Evolutionary conservation across 1,140 invertebrate genomes (phyloP).

Genomic region (Drosophila pallidifrons): DNA sequence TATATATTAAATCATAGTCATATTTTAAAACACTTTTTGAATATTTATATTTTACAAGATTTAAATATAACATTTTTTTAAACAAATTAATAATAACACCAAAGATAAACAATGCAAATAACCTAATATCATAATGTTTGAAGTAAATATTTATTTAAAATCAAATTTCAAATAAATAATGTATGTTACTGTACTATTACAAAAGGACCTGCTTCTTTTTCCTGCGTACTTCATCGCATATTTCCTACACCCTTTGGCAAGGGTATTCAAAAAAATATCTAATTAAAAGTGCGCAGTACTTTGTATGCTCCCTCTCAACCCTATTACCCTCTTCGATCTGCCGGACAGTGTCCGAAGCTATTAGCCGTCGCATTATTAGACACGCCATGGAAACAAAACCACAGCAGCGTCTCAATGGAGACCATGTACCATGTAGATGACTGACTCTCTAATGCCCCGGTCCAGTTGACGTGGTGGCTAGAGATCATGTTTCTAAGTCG

Average conservation of each 20-base stretch:
- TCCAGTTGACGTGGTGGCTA: conserved; percentile 39
- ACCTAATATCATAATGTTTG: too few relatives aligned
- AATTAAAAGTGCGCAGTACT: conserved; percentile 67
- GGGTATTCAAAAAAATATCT: conserved; percentile 43
- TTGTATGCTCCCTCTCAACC: neutral
- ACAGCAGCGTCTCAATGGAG: conserved; percentile 48
- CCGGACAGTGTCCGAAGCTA: conserved; percentile 74
- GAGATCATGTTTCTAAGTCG: conserved; percentile 67
- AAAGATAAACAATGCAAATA: too few relatives aligned
- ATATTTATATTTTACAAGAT: too few relatives aligned
- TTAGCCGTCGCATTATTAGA: conserved; percentile 77
- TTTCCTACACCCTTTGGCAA: neutral
- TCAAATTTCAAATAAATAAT: too few relatives aligned
- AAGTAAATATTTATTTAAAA: too few relatives aligned
- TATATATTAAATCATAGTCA: too few relatives aligned
- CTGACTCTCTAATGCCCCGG: conserved; percentile 60
- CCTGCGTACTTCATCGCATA: neutral
- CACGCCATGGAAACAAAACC: conserved; percentile 68
- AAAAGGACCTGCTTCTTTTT: neutral
- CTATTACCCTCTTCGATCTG: conserved; percentile 26
- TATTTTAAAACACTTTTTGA: too few relatives aligned
- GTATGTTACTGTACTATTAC: too few relatives aligned
- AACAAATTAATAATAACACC: too few relatives aligned
- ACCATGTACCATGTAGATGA: conserved; percentile 3
- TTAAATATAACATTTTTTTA: too few relatives aligned